Evolutionary conservation across 2,888 invertebrate genomes (phyloP).

Genomic region (Dryococelus australis): DNA sequence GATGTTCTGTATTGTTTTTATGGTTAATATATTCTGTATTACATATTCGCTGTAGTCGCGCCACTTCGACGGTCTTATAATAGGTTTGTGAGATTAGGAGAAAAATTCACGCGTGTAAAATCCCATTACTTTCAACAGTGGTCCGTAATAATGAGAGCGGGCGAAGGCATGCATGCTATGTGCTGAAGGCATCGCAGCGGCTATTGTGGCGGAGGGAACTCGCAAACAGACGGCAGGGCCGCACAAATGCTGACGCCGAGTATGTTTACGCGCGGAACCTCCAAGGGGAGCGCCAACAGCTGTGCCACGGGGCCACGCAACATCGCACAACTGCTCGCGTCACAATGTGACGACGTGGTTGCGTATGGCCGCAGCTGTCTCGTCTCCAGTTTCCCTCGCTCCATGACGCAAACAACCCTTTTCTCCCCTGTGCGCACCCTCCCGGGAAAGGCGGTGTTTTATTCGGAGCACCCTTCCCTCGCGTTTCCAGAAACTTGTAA

Average conservation of each 20-base stretch:
- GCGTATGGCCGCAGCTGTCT: constrained; percentile 5
- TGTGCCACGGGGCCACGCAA: background rate
- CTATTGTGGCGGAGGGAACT: too few species aligned
- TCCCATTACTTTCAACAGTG: too few species aligned
- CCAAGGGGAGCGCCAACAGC: background rate
- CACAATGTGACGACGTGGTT: background rate
- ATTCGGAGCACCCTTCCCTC: background rate
- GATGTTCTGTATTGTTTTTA: too few species aligned
- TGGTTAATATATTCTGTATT: too few species aligned
- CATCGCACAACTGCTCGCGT: background rate
- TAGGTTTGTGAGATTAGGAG: too few species aligned
- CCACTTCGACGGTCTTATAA: too few species aligned
- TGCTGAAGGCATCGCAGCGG: too few species aligned
- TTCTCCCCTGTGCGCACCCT: background rate
- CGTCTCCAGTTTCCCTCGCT: background rate
- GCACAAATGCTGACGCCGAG: background rate
- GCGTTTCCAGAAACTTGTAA: constrained; percentile 16
- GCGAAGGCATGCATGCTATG: too few species aligned
- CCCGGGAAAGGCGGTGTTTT: background rate
- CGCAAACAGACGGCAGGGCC: background rate
- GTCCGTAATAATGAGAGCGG: too few species aligned
- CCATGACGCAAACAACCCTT: background rate
- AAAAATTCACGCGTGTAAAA: too few species aligned
- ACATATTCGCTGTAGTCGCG: too few species aligned
- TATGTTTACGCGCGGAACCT: background rate